A percentile compares a stretch with the other conserved stretches of the same genome.
phyloP scores from a whole-genome alignment of 2,888 invertebrate genomes.

The Mallateleia sp. region DNA sequence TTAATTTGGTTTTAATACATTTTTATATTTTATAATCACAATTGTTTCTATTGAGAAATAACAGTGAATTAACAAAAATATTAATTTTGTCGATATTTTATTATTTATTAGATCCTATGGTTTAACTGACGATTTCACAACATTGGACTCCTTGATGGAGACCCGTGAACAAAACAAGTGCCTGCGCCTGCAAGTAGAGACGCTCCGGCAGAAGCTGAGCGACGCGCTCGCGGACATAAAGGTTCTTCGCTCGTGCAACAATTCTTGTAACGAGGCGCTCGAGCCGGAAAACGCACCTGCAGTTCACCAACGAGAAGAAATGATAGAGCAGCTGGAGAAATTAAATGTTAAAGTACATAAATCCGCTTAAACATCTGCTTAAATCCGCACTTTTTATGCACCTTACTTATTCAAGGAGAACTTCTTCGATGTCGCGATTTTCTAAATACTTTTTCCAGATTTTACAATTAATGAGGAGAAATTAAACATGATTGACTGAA shows the following conservation, averaged over 20 bases:
- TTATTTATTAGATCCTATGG: slow-evolving; percentile 74
- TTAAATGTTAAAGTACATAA: slow-evolving; percentile 91
- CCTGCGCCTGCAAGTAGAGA: slow-evolving; percentile 92
- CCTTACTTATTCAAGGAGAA: too few species aligned
- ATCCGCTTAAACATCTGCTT: slow-evolving; percentile 60
- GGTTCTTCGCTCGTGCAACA: slow-evolving; percentile 90
- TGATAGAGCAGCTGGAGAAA: slow-evolving; percentile 93
- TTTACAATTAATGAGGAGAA: too few species aligned
- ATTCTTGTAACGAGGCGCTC: slow-evolving; percentile 85
- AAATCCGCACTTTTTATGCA: too few species aligned
- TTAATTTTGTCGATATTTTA: too few species aligned
- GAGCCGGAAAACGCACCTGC: slow-evolving; percentile 88
- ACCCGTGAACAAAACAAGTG: slow-evolving; percentile 91
- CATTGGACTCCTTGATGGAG: slow-evolving; percentile 88
- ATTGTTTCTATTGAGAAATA: too few species aligned
- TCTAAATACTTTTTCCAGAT: too few species aligned
- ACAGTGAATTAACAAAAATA: too few species aligned
- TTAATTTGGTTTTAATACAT: too few species aligned
- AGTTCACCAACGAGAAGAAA: slow-evolving; percentile 92
- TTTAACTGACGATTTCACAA: slow-evolving; percentile 80
- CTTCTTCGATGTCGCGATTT: too few species aligned
- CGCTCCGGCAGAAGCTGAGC: slow-evolving; percentile 93
- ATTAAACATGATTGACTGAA: too few species aligned
- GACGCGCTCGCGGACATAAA: slow-evolving; percentile 93
- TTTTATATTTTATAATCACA: too few species aligned